Conservation (phyloP, 2,113 vertebrate species). For the Cynopterus brachyotis region DNA sequence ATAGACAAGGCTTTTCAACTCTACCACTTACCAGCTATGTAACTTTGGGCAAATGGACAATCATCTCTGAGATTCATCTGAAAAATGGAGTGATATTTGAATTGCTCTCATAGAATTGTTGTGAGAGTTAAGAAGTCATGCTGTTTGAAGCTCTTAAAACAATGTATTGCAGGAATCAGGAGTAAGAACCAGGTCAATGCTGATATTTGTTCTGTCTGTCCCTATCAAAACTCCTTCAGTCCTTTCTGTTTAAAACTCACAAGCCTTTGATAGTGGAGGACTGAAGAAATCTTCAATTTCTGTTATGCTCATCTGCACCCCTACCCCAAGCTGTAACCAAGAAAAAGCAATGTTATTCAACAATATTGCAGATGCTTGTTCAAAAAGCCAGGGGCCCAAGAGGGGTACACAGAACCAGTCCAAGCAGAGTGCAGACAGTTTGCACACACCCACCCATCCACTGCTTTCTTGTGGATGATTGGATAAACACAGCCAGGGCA, state of each 20-base stretch:
- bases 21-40: neutral
- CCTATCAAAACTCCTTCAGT: neutral
- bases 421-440: neutral
- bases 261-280: neutral
- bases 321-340: neutral
- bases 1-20: neutral
- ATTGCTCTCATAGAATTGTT: neutral
- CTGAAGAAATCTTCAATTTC: neutral
- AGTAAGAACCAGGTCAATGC: neutral
- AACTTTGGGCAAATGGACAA: neutral
- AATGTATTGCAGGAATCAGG: too few relatives aligned
- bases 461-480: too few relatives aligned
- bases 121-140: neutral
- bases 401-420: neutral
- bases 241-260: neutral
- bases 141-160: neutral
- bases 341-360: neutral
- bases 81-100: neutral
- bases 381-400: neutral
- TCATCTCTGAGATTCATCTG: neutral
- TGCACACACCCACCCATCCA: accelerated
- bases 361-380: neutral
- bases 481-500: neutral
- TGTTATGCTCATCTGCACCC: neutral
- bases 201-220: neutral